phyloP scores from a whole-genome alignment of 2,113 vertebrate genomes.

The Stegostoma tigrinum region DNA sequence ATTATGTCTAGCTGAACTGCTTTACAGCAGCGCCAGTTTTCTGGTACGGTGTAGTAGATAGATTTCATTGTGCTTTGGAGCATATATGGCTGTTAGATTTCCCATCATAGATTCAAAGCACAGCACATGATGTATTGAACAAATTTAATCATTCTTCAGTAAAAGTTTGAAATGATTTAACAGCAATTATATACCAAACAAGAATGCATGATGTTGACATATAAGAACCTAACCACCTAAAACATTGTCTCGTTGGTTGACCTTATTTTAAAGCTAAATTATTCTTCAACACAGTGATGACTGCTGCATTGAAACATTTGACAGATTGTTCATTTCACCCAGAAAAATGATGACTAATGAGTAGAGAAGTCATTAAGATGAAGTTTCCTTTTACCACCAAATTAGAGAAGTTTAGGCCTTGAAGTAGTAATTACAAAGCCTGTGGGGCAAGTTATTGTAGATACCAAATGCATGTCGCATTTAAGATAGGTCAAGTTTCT shows the following conservation, averaged over 20 bases:
- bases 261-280: not conserved
- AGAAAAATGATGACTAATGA: not conserved
- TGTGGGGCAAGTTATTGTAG: not conserved
- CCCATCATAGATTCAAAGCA: not conserved
- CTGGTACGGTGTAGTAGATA: not conserved
- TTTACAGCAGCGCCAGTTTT: not conserved
- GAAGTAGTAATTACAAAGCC: not conserved
- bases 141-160: not conserved
- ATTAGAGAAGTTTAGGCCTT: not conserved
- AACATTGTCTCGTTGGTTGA: not conserved
- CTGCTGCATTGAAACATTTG: not conserved
- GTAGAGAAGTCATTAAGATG: not conserved
- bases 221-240: not conserved
- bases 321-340: not conserved
- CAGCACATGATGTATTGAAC: not conserved
- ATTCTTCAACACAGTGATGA: not conserved
- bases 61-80: not conserved
- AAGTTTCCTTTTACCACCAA: not conserved
- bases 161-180: not conserved
- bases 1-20: not conserved
- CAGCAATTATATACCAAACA: not conserved
- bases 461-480: not conserved
- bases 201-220: not conserved
- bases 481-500: not conserved
- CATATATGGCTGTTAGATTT: not conserved